phyloP scores from a whole-genome alignment of 2,888 invertebrate species.

The Linnaemya vulpina region DNA sequence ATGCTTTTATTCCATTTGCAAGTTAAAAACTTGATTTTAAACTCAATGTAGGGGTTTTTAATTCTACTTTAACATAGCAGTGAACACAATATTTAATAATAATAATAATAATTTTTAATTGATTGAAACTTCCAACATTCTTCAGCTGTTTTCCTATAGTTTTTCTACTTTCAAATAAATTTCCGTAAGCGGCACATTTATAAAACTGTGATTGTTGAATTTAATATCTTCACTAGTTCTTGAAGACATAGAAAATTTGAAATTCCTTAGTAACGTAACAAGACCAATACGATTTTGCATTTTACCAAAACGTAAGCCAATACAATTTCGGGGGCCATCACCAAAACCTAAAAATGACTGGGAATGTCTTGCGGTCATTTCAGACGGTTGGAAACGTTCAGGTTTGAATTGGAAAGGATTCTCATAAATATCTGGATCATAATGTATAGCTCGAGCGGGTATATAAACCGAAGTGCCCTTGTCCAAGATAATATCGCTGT shows the following conservation, averaged over 20 bases:
- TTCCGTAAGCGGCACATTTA: slow-evolving; percentile 70
- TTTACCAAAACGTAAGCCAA: slow-evolving; percentile 78
- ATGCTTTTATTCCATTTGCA: too few species aligned
- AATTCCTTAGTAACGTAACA: slow-evolving; percentile 75
- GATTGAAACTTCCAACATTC: not conserved
- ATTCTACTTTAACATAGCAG: too few species aligned
- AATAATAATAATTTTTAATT: too few species aligned
- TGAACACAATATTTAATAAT: too few species aligned
- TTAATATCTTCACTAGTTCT: slow-evolving; percentile 71
- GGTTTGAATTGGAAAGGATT: slow-evolving; percentile 83
- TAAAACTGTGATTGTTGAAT: slow-evolving; percentile 61
- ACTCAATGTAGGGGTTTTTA: too few species aligned
- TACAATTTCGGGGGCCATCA: slow-evolving; percentile 80
- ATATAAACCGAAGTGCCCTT: slow-evolving; percentile 79
- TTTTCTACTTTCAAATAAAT: slow-evolving; percentile 73
- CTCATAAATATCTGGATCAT: slow-evolving; percentile 82
- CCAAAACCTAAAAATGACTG: slow-evolving; percentile 82
- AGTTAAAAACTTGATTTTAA: too few species aligned
- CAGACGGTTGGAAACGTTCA: slow-evolving; percentile 81
- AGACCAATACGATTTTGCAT: slow-evolving; percentile 80
- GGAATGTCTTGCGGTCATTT: slow-evolving; percentile 76
- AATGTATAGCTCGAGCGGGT: slow-evolving; percentile 81
- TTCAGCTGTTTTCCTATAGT: slow-evolving; percentile 24
- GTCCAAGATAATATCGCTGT: slow-evolving; percentile 76
- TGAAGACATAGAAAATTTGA: slow-evolving; percentile 71